These are phyloP conservation scores for Cerceris ruficornis DNA, from an alignment of 2,888 invertebrate species.

Conservation along the genomic window DNA sequence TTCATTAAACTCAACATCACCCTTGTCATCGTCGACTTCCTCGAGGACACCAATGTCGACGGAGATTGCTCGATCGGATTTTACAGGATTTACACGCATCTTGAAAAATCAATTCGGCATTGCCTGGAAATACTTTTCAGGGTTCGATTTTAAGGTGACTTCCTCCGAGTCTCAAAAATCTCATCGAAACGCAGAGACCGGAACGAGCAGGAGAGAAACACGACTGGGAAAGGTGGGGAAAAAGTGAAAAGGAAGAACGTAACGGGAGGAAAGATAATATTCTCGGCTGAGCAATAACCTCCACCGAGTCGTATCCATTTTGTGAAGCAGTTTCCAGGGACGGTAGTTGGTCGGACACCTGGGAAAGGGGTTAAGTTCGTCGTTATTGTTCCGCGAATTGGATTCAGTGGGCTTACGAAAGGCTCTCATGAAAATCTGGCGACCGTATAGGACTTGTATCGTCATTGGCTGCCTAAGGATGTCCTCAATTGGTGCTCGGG, in stretches of 20 bases:
- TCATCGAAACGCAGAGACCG: conserved; percentile 10
- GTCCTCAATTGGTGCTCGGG: conserved; percentile 44
- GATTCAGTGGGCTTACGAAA: conserved; percentile 50
- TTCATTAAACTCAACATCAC: neutral
- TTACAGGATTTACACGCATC: neutral
- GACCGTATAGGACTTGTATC: conserved; percentile 32
- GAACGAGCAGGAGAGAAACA: conserved; percentile 12
- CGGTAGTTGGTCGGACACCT: conserved; percentile 31
- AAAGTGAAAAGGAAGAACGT: conserved; percentile 28
- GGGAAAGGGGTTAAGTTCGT: conserved; percentile 46
- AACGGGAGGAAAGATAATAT: conserved; percentile 50
- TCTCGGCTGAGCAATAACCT: conserved; percentile 42
- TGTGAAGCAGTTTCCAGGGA: conserved; percentile 35
- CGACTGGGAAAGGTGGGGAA: conserved; percentile 23
- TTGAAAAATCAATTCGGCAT: conserved; percentile 25
- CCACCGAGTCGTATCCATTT: conserved; percentile 49
- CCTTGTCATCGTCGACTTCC: neutral
- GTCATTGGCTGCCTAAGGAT: conserved; percentile 39
- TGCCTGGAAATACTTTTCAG: conserved; percentile 1
- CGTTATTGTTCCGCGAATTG: conserved; percentile 69
- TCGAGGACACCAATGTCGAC: neutral
- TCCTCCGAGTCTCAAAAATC: conserved; percentile 26
- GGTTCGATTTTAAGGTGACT: conserved; percentile 2
- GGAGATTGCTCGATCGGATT: neutral
- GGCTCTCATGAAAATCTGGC: conserved; percentile 50